Evolutionary conservation across 1,140 invertebrate species (phyloP).

Genomic region (Scaptomyza hsui): DNA sequence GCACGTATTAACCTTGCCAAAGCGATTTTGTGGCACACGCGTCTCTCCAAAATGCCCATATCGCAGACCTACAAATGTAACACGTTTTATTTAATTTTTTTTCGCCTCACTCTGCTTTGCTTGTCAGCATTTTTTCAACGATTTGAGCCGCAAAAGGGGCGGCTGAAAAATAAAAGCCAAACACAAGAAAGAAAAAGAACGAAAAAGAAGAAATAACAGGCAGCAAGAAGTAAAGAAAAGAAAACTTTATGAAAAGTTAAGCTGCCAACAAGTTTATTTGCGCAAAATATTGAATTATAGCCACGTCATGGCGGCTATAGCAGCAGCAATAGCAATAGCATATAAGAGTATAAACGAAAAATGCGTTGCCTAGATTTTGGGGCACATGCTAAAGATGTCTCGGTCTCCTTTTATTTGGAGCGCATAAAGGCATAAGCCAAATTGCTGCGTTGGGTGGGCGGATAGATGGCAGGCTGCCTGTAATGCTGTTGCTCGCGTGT

Average conservation of each 20-base stretch:
- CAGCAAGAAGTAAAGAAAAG: conserved; percentile 22
- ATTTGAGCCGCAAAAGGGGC: conserved; percentile 64
- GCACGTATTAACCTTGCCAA: conserved; percentile 71
- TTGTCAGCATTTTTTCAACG: conserved; percentile 80
- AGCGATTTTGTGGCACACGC: conserved; percentile 56
- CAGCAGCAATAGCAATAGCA: conserved; percentile 8
- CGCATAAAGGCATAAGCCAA: conserved; percentile 49
- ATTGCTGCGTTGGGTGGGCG: conserved; percentile 24
- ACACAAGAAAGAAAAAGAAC: conserved; percentile 3
- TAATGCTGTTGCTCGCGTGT: conserved; percentile 40
- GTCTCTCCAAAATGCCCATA: conserved; percentile 26
- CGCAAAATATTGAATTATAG: conserved; percentile 80
- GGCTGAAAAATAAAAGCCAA: conserved; percentile 64
- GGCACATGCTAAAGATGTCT: conserved; percentile 72
- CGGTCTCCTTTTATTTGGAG: conserved; percentile 51
- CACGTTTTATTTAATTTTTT: conserved; percentile 78
- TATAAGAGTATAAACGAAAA: conserved; percentile 18
- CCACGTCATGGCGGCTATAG: conserved; percentile 52
- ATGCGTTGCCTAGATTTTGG: conserved; percentile 71
- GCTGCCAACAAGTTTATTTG: conserved; percentile 82
- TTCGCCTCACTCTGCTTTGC: conserved; percentile 25
- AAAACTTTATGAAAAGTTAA: conserved; percentile 79
- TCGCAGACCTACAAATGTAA: conserved; percentile 68
- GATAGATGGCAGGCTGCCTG: background rate
- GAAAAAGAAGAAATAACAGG: conserved; percentile 17